Conservation (phyloP, 64 coral and sea anemone genomes). For the Catalaphyllia jardinei region DNA sequence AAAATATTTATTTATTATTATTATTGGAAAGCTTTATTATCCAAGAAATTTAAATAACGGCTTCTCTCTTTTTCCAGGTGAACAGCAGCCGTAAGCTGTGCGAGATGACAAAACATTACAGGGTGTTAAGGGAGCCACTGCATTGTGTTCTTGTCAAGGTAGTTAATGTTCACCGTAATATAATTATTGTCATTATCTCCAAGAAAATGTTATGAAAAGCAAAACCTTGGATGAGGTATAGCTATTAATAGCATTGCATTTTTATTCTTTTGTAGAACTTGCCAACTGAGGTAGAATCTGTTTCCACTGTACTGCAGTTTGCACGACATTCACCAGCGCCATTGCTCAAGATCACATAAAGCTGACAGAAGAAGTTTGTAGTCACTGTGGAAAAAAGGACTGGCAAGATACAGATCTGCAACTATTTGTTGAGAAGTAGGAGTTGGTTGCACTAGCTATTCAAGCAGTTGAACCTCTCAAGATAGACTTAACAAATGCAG, state of each 20-base stretch:
- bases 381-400: not conserved
- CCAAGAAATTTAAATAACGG: not conserved
- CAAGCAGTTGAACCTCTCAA: not conserved
- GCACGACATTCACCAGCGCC: conserved; percentile 39
- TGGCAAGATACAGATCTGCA: not conserved
- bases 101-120: conserved; percentile 46
- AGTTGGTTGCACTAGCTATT: not conserved
- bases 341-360: conserved; percentile 60
- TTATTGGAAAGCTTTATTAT: not conserved
- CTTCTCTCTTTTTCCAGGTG: conserved; percentile 22
- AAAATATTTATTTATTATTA: too few species aligned
- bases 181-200: not conserved
- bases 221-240: not conserved
- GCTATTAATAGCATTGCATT: not conserved
- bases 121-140: conserved; percentile 34
- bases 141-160: conserved; percentile 91
- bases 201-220: not conserved
- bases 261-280: conserved; percentile 43
- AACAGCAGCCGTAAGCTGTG: conserved; percentile 75
- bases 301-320: conserved; percentile 50
- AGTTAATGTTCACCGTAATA: not conserved
- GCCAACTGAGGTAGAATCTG: conserved; percentile 17
- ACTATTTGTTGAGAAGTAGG: not conserved
- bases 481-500: not conserved
- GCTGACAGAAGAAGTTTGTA: not conserved